These are phyloP conservation scores for Limnothrissa miodon DNA, from an alignment of 2,113 vertebrate genomes.

Conservation along the genomic window DNA sequence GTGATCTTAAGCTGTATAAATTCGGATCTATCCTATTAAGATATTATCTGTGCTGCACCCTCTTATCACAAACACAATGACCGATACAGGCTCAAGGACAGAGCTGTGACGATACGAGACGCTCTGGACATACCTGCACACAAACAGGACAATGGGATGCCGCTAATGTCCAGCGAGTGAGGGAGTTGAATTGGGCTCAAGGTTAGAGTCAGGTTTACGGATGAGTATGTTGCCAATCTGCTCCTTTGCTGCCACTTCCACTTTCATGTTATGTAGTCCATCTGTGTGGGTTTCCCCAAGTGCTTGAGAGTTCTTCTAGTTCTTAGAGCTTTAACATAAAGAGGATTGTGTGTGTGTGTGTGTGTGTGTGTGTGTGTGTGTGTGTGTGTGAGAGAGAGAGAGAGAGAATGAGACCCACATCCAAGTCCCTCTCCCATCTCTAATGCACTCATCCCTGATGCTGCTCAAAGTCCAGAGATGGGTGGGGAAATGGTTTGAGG, in stretches of 20 bases:
- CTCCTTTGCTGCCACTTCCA: not conserved
- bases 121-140: not conserved
- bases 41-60: conserved; percentile 32
- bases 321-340: conserved; percentile 28
- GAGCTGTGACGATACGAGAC: not conserved
- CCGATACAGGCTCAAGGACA: conserved; percentile 31
- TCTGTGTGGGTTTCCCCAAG: not conserved
- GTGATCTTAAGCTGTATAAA: conserved; percentile 38
- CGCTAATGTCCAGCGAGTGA: too few relatives aligned
- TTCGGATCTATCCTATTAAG: conserved; percentile 41
- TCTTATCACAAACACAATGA: conserved; percentile 33
- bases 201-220: not conserved
- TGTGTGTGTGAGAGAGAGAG: not conserved
- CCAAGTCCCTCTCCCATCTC: conserved; percentile 27
- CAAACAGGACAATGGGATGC: not conserved
- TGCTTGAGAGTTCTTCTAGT: conserved; percentile 26
- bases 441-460: conserved; percentile 36
- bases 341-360: conserved; percentile 27
- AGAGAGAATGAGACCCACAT: conserved; percentile 23
- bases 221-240: not conserved
- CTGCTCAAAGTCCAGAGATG: not conserved
- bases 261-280: too few relatives aligned
- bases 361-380: not conserved
- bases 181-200: too few relatives aligned
- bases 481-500: not conserved